Percentiles rank a stretch among this genome's conserved stretches.
Evolutionary conservation across 2,113 vertebrate genomes (phyloP).

Genomic region (Tursiops truncatus): DNA sequence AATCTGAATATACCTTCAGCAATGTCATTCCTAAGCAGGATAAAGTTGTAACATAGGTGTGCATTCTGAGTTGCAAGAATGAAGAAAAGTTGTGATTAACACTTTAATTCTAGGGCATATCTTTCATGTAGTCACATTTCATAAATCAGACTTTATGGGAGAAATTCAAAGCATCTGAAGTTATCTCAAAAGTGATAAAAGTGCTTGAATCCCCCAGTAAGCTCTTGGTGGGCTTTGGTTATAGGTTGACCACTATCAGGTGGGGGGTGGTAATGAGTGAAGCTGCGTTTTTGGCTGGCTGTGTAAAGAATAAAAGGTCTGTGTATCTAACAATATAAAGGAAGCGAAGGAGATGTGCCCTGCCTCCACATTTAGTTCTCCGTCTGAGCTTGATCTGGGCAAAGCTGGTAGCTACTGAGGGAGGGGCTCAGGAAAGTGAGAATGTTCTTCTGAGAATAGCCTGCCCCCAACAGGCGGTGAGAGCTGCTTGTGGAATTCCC

Average conservation of each 20-base stretch:
- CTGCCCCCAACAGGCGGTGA: neutral
- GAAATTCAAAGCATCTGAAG: neutral
- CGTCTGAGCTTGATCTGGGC: neutral
- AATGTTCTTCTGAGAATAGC: neutral
- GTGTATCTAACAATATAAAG: neutral
- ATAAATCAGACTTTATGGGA: neutral
- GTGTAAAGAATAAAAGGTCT: neutral
- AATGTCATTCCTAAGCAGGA: neutral
- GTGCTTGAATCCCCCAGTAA: neutral
- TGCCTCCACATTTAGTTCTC: neutral
- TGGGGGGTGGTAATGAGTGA: neutral
- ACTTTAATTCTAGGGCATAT: neutral
- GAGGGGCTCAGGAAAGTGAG: neutral
- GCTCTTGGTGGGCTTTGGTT: neutral
- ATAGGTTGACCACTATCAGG: neutral
- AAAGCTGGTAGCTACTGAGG: neutral
- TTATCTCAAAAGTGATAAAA: neutral
- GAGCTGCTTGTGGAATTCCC: neutral
- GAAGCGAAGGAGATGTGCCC: neutral
- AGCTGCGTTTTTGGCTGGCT: neutral
- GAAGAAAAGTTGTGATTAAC: neutral
- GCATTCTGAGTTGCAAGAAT: neutral
- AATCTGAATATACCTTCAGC: neutral
- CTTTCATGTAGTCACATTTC: neutral
- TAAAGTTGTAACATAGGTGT: neutral